Evolutionary conservation across 2,888 invertebrate genomes (phyloP), one percentile per base, ranked within the genome.

Genomic region (Neelides folsomi): DNA sequence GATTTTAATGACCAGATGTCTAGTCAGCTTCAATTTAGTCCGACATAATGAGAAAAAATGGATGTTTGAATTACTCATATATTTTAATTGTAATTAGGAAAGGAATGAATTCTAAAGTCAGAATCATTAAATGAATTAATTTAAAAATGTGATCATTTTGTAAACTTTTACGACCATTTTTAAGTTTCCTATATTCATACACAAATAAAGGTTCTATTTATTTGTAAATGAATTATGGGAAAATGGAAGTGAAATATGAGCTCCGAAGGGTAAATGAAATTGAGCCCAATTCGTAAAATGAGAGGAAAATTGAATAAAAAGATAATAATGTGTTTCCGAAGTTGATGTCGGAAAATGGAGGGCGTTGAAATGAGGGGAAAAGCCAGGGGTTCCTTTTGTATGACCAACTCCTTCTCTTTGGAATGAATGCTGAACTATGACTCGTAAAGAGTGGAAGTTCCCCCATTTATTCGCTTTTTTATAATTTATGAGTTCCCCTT

Each of bases 361-460:
- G 58, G 58, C 58, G 58, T 58, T 58, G 58, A 58, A 50, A 58
- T 47, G 50, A 43, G 41, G 13, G 51, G 38, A 48, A 54, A 54
- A 48, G 42, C 41, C 27, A 38, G 18, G 51, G 41, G n/a, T 43
- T 41, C 34, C 42, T 3, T 47, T 37, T 16, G 13, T 27, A 27
- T 27, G 3, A 7, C n/a, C 27, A 27, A 27, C 27, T 27, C 27
- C 27, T 27, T 27, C 27, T 27, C 27, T 27, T 49, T 49, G 49
- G 40, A 12, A 42, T 42, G 13, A 12, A 42, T 16, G 15, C 7
- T 12, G 43, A 16, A 16, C 13, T 15, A 15, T 42, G 16, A 19
- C 19, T 18, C 43, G 19, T 18, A 18, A 13, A 12, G 19, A 42
- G 15, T 7, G 4, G 27, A 27, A 7, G 3, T n/a, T 37, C 15